Base-by-base conservation (phyloP, 1,140 invertebrate genomes). In the Pemphigus obesinymphae region DNA sequence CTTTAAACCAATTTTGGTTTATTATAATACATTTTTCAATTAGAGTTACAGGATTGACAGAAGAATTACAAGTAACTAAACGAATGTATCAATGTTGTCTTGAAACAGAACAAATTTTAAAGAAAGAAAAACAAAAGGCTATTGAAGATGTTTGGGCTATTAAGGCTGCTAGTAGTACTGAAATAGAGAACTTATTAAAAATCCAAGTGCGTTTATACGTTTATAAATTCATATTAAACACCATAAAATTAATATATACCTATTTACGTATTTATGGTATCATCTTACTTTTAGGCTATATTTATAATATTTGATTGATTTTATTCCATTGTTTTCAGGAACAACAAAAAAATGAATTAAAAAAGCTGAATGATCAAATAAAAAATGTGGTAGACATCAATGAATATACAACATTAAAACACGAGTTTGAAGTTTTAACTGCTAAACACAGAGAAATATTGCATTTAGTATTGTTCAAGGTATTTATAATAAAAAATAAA, bases 401-500 rank as follows among this genome's bases (percentile, higher is more conserved):
- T 43, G 80, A 82, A 31, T 40, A 83, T 26, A 81, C 83, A 58
- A 61, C 37, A 75, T n/a, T 83, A 5, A 82, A 78, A 58, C 43
- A 82, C 23, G 76, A 83, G 75, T 80, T 83, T n/a, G 83, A 83
- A 50, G 26, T 73, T 68, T 29, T 83, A 6, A 83, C 83, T 37
- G 53, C 58, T 26, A 84, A 84, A 76, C 66, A 84, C 31, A 66
- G 83, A 80, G 73, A 83, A 45, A 48, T 81, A 63, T 29, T 83
- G 15, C 78, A 82, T 40, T 82, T 75, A 72, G 55, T 73, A 23
- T 50, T 82, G 15, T 68, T 82, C 17, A 58, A 83, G 50, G 84
- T 84, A 81, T 55, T 68, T 78, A 58, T n/a, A n/a, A n/a, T n/a
- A n/a, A n/a, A n/a, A n/a, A n/a, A n/a, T n/a, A n/a, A n/a, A n/a